Conservation (phyloP, 92 coral and sea anemone species). For the Epizoanthus stellaris region DNA sequence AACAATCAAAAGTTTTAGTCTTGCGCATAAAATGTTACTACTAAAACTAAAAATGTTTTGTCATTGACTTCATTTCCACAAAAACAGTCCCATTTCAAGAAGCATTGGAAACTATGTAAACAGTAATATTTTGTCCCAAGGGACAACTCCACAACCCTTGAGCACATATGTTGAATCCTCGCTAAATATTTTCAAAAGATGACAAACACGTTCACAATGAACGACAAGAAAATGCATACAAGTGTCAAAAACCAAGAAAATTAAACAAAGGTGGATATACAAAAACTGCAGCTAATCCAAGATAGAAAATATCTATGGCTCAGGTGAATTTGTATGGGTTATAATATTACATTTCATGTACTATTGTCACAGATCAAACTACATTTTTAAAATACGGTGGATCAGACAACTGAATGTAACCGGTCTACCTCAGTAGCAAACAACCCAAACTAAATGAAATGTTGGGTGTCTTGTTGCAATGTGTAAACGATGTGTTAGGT, state of each 20-base stretch:
- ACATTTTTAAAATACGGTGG: background rate
- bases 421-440: slow-evolving; percentile 9
- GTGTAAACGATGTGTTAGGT: slow-evolving; percentile 64
- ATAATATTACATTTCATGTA: slow-evolving; percentile 12
- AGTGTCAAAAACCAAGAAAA: slow-evolving; percentile 53
- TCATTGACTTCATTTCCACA: background rate
- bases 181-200: slow-evolving; percentile 36
- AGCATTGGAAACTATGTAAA: background rate
- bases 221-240: slow-evolving; percentile 58
- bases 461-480: slow-evolving; percentile 23
- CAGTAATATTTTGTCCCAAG: slow-evolving; percentile 8
- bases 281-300: slow-evolving; percentile 40
- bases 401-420: slow-evolving; percentile 4
- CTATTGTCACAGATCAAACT: slow-evolving; percentile 28
- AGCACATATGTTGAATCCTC: slow-evolving; percentile 18
- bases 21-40: too few relatives aligned
- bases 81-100: background rate
- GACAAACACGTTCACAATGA: slow-evolving; percentile 31
- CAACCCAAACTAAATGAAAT: slow-evolving; percentile 11
- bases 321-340: background rate
- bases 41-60: too few relatives aligned
- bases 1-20: too few relatives aligned
- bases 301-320: background rate
- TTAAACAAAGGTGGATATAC: slow-evolving; percentile 71
- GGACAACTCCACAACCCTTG: background rate